Evolutionary conservation across 1,140 invertebrate species (phyloP), one percentile per base, ranked within the genome.

Genomic region (Pseudomyrmex sp.): DNA sequence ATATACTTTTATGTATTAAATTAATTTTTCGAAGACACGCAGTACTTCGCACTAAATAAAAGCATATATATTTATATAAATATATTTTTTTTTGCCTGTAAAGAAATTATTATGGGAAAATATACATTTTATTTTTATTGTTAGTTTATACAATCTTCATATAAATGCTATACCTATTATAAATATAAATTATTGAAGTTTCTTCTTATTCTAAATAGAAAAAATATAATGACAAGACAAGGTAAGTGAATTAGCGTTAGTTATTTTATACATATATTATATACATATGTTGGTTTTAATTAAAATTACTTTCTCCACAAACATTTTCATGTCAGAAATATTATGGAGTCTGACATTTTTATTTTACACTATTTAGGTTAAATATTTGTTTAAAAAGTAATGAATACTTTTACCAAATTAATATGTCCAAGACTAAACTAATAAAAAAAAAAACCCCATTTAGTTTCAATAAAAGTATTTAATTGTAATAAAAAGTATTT

Each of bases 311-410:
- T 35, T 7, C 7, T 5, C 20, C 1, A 2, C 1, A 58, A 23
- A 68, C 18, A 56, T 52, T 12, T 35, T 10, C n/a, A 84, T 77
- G 88, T 89, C 88, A 89, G 86, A 89, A 84, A 83, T 70, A 76
- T 63, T 83, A 61, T 65, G 20, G 68, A 80, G 88, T 82, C 84
- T 89, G 88, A 88, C 88, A 89, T 18, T 59, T 70, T 59, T 80
- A 18, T 18, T 68, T 46, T 72, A 48, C 9, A 69, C 0, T 9
- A 7, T 56, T 48, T 0, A 12, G 20, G 9, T 26, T 20, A 72
- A 26, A 26, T 26, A 70, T 35, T 80, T 70, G 1, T 35, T 13
- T 35, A 7, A 35, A 35, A 35, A 35, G 35, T 35, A 35, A 35
- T 1, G 5, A 35, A 35, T 35, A 35, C 35, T 35, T 35, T 54